Base-by-base conservation (phyloP, 2,888 invertebrate genomes). In the Schizotus pectinicornis region DNA sequence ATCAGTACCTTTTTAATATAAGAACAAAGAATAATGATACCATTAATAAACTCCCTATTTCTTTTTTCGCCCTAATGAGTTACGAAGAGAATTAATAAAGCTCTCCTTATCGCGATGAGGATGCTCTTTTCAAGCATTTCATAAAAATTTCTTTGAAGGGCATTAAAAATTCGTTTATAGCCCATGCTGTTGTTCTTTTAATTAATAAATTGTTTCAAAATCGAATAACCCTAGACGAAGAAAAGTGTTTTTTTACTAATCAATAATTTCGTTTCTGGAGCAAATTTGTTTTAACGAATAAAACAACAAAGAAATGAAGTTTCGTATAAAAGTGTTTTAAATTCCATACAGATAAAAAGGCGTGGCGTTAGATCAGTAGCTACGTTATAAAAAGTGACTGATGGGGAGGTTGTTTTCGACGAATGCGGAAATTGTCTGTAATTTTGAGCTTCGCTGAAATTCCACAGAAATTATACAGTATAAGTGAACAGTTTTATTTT, bases 1-100 rank as follows among this genome's bases (percentile, higher is more conserved):
- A 59, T 59, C 54, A 59, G 34, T 51, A 59, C 59, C 48, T 46
- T 51, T 49, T 56, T 51, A 56, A 59, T 59, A 51, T 35, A 30
- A 49, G 41, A 55, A 54, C 55, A 59, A 59, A 59, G 56, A 38
- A 38, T 55, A 50, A 41, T 38, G 46, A 50, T 48, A 58, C 39
- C 59, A 54, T 59, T 59, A 54, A 59, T 59, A 50, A 49, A 55
- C 46, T 55, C 42, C 54, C 43, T 50, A 49, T 46, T 57, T 51
- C 38, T 37, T 51, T 51, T 50, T 52, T 37, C 42, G 37, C 50
- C 38, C 41, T 59, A 56, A 56, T 59, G 52, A 59, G 33, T 51
- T 51, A 48, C 51, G 34, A 43, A 56, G 41, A 51, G 38, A 51
- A 59, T 51, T 54, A 59, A 59, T 59, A 54, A 59, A 59, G 41